Evolutionary conservation across 2,888 invertebrate genomes (phyloP), one percentile per base, ranked within the genome.

Genomic region (Bellardia pandia): DNA sequence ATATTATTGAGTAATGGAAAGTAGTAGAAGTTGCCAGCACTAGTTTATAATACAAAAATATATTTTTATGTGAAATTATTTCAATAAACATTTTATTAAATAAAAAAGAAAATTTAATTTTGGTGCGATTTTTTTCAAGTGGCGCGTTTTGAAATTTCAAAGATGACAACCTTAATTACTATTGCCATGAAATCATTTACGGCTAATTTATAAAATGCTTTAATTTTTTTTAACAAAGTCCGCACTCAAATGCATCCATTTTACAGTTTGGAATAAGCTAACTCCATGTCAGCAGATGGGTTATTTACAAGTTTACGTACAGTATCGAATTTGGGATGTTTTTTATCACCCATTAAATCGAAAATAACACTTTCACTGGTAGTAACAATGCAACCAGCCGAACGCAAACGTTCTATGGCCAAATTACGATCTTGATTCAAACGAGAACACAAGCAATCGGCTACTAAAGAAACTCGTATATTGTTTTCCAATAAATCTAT

Each of bases 291-390:
- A 3, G 86, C 90, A 0, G 93, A 93, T 37, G 94, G 94, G 0
- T 90, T 90, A n/a, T 90, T 94, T 48, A 96, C 95, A 5, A 98
- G 93, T 88, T 94, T 94, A 58, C 96, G 95, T 14, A 97, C 94
- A 74, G 95, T 94, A 90, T 96, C 96, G 91, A 98, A 98, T 45
- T 96, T 95, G 1, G 96, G 95, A 92, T 97, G 96, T 37, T 96
- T 95, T 91, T 97, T 96, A 91, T 96, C 96, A 16, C 94, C 94
- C 81, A 97, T 89, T 14, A 98, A 93, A 92, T 97, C 97, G 90
- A 97, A 96, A 30, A 98, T 94, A 0, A 97, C 95, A 89, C 96
- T 96, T 91, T 98, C 98, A 37, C 96, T 95, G 0, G 97, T 97
- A 9, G 96, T 95, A 71, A 98, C 95, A 88, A 95, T 95, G 89